Evolutionary conservation across 2,888 invertebrate genomes (phyloP), one percentile per base, ranked within the genome.

Genomic region (Pachymerium ferrugineum): DNA sequence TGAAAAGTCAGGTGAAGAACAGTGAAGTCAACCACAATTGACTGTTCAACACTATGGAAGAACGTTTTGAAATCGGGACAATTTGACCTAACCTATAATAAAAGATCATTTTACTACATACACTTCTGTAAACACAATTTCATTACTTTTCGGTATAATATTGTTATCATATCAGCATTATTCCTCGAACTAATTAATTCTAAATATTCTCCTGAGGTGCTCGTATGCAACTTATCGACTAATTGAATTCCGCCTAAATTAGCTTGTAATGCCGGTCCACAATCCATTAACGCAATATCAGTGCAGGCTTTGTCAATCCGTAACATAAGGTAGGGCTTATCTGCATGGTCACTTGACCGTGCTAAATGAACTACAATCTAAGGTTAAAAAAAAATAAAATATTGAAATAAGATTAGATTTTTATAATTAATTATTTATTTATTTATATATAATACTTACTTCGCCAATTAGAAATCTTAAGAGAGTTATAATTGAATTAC

Each of bases 1-100:
- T 92, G 91, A 71, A 91, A 86, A 35, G 89, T 84, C n/a, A 91
- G 79, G 62, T 88, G 83, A 3, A 89, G 78, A 30, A 86, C 85
- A 47, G 87, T 88, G 70, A 90, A 83, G 80, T 91, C 90, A 0
- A 90, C 84, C 54, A 91, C 89, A 71, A 92, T 81, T 0, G 90
- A 89, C 76, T 90, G 90, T 81, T 92, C 92, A 54, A 92, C 90
- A 79, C 88, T 90, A 80, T 90, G 90, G 81, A 92, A 93, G 79
- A 90, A 89, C 0, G 88, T 86, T 79, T 89, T 88, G 83, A 92
- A 93, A 81, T 93, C 93, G 0, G 92, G 92, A 81, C 93, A 93
- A 79, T 89, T 88, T 0, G 91, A 89, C 68, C 88, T 87, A 0
- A 92, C 91, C 91, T 91, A 79, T 81, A 81, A 28, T 70, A 76